phyloP scores from a whole-genome alignment of 2,797 vertebrate species.

The Pterois miles region DNA sequence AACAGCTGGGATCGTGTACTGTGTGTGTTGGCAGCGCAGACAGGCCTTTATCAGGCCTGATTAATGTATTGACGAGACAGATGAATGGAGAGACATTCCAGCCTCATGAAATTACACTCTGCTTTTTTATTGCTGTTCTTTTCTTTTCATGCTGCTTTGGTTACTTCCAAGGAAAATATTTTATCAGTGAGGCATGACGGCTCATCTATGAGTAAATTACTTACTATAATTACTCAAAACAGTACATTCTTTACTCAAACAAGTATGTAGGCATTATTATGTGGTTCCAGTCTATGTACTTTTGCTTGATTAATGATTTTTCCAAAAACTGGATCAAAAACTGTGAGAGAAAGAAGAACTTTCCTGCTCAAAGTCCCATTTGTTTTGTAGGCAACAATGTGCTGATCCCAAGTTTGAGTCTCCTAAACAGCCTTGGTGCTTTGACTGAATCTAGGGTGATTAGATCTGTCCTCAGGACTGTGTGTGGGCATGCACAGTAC shows the following conservation, averaged over 20 bases:
- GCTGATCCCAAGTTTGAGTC: background rate
- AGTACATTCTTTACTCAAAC: slow-evolving; percentile 17
- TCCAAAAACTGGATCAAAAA: slow-evolving; percentile 18
- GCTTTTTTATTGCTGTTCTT: slow-evolving; percentile 17
- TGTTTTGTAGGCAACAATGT: background rate
- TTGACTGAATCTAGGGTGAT: background rate
- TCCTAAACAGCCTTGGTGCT: background rate
- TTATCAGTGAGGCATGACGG: slow-evolving; percentile 36
- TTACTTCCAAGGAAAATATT: slow-evolving; percentile 45
- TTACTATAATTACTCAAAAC: slow-evolving; percentile 30
- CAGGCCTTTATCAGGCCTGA: slow-evolving; percentile 63
- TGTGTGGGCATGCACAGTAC: background rate
- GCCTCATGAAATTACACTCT: slow-evolving; percentile 38
- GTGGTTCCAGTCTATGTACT: slow-evolving; percentile 21
- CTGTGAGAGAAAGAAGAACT: background rate
- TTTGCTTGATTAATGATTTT: slow-evolving; percentile 27
- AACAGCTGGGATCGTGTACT: slow-evolving; percentile 37
- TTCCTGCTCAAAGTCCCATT: background rate
- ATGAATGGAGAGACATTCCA: slow-evolving; percentile 47
- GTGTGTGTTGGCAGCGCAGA: slow-evolving; percentile 47
- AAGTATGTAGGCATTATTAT: slow-evolving; percentile 1
- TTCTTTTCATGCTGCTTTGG: slow-evolving; percentile 51
- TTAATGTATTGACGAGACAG: slow-evolving; percentile 53
- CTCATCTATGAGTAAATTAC: slow-evolving; percentile 19
- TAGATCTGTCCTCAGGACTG: background rate